Percentiles rank a stretch among this genome's conserved stretches.
phyloP scores from a whole-genome alignment of 2,113 vertebrate species.

The Haemorhous mexicanus region DNA sequence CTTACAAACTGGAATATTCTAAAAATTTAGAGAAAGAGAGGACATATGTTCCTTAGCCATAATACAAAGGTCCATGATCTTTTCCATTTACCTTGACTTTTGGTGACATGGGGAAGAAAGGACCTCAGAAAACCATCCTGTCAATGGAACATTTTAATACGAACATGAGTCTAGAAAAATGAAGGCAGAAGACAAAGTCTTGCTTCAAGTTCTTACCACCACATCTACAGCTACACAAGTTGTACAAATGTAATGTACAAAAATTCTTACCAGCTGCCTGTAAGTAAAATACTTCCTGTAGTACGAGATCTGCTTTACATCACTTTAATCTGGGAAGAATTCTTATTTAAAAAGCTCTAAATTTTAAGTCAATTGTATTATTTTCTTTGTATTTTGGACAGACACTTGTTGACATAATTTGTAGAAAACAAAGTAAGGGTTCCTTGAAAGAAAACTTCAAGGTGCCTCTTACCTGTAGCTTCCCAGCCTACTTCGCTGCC shows the following conservation, averaged over 20 bases:
- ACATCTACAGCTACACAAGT: not conserved
- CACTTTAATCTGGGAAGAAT: not conserved
- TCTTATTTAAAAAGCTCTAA: not conserved
- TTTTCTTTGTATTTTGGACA: not conserved
- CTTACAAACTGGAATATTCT: not conserved
- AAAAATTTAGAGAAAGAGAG: not conserved
- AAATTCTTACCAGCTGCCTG: not conserved
- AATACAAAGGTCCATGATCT: not conserved
- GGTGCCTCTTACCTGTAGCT: not conserved
- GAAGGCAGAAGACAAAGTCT: not conserved
- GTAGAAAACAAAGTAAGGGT: not conserved
- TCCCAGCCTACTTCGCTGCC: not conserved
- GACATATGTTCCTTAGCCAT: not conserved
- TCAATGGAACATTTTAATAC: not conserved
- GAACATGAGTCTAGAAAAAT: not conserved
- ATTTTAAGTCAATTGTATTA: not conserved
- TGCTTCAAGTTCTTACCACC: not conserved
- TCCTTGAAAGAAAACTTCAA: not conserved
- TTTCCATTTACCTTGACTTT: not conserved
- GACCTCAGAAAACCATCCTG: not conserved
- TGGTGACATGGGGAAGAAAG: not conserved
- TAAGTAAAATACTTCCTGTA: not conserved
- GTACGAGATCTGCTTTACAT: not conserved
- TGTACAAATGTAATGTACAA: not conserved
- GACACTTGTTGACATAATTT: not conserved